These are phyloP conservation scores for Bovichtus diacanthus DNA, from an alignment of 2,797 vertebrate genomes.

Conservation along the genomic window DNA sequence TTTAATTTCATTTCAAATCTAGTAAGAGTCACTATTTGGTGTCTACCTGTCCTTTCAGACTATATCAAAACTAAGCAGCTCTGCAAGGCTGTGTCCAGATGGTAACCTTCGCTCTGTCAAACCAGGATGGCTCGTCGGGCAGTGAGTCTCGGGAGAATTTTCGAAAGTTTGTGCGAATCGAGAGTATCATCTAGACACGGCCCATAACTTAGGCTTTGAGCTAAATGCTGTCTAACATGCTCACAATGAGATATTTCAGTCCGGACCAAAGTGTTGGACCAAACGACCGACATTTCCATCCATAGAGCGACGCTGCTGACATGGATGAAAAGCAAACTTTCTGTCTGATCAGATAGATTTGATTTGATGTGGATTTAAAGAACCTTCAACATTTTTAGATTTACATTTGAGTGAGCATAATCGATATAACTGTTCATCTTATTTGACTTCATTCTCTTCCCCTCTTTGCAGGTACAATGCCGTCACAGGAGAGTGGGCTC, in stretches of 20 bases:
- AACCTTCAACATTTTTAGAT: background rate
- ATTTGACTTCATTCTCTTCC: background rate
- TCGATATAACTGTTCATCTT: background rate
- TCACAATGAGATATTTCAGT: background rate
- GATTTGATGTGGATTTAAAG: background rate
- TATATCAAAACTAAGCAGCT: background rate
- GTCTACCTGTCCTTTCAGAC: background rate
- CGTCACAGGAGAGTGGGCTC: constrained; percentile 91
- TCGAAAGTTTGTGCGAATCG: no score
- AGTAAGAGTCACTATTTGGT: no score
- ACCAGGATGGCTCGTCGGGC: no score
- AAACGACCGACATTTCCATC: no score
- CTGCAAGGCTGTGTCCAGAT: no score
- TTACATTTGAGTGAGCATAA: background rate
- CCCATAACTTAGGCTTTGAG: no score
- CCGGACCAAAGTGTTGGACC: background rate
- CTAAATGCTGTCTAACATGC: background rate
- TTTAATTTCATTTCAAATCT: no score
- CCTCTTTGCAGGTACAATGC: constrained; percentile 91
- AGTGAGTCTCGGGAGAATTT: no score
- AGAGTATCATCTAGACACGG: no score
- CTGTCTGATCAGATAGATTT: background rate
- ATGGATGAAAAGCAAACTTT: background rate
- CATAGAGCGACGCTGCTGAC: background rate
- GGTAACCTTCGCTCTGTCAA: no score